A percentile compares a stretch with the other conserved stretches of the same genome.
Evolutionary conservation across 1,140 invertebrate genomes (phyloP).

Genomic region (Caenorhabditis inopinata): DNA sequence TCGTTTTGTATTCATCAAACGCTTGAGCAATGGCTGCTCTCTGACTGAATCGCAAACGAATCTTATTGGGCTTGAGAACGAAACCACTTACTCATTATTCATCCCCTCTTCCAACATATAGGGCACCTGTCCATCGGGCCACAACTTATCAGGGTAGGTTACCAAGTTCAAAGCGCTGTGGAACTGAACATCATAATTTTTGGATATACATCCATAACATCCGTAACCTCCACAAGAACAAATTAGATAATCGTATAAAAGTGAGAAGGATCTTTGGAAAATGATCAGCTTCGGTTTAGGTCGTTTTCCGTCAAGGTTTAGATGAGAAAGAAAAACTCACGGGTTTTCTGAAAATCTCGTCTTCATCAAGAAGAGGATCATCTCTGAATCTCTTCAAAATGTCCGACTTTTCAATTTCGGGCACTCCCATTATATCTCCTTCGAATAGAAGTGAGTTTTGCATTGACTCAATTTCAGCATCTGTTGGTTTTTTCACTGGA

Average conservation of each 20-base stretch:
- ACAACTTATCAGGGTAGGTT: constrained; percentile 65
- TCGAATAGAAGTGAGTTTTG: constrained; percentile 64
- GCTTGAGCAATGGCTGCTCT: constrained; percentile 65
- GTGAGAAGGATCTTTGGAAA: no score
- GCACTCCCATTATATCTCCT: constrained; percentile 63
- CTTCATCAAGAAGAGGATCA: constrained; percentile 44
- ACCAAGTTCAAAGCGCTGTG: constrained; percentile 64
- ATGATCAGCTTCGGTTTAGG: no score
- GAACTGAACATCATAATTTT: constrained; percentile 51
- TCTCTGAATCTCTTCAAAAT: constrained; percentile 19
- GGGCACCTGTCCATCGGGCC: constrained; percentile 58
- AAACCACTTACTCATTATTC: constrained; percentile 55
- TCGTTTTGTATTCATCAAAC: constrained; percentile 65
- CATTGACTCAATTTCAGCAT: constrained; percentile 59
- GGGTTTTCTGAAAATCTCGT: constrained; percentile 56
- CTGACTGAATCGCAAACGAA: constrained; percentile 50
- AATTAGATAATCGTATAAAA: no score
- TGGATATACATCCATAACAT: neutral
- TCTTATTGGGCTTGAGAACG: neutral
- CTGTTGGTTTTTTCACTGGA: constrained; percentile 59
- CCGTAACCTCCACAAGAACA: neutral
- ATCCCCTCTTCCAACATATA: constrained; percentile 66
- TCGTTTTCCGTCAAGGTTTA: no score
- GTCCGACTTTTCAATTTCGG: constrained; percentile 43
- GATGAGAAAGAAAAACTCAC: no score